phyloP scores from a whole-genome alignment of 30 jellyfish, hydroid and myxozoan species.

The Chrysaora quinquecirrha region DNA sequence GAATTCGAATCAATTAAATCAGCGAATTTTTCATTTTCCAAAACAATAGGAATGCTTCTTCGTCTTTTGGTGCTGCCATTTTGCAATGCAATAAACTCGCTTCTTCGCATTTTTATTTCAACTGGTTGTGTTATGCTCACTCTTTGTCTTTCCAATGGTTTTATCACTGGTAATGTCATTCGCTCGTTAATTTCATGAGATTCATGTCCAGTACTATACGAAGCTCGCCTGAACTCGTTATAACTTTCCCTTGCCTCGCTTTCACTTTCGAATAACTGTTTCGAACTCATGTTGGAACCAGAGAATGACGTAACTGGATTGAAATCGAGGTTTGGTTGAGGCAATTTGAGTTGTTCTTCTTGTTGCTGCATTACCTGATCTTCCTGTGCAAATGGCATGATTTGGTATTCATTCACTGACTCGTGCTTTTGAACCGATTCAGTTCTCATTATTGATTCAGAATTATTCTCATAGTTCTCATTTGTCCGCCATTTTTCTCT shows the following conservation, averaged over 20 bases:
- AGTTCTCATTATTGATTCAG: background rate
- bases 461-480: background rate
- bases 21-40: too few species aligned
- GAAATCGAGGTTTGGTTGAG: conserved; percentile 5
- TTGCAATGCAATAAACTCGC: conserved; percentile 29
- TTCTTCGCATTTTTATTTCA: conserved; percentile 44
- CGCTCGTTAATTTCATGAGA: too few species aligned
- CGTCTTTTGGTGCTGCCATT: background rate
- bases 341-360: background rate
- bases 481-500: background rate
- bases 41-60: conserved; percentile 18
- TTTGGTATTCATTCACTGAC: background rate
- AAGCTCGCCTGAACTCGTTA: background rate
- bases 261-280: background rate
- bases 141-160: background rate
- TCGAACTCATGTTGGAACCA: background rate
- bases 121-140: conserved; percentile 19
- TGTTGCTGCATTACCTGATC: background rate
- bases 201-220: background rate
- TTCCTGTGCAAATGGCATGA: background rate
- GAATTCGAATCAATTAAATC: too few species aligned
- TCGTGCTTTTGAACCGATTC: background rate
- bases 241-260: background rate
- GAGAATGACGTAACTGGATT: background rate
- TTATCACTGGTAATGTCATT: background rate